A percentile compares a stretch with the other conserved stretches of the same genome.
Conservation (phyloP, 2,113 vertebrate genomes). For the Lethenteron reissneri region DNA sequence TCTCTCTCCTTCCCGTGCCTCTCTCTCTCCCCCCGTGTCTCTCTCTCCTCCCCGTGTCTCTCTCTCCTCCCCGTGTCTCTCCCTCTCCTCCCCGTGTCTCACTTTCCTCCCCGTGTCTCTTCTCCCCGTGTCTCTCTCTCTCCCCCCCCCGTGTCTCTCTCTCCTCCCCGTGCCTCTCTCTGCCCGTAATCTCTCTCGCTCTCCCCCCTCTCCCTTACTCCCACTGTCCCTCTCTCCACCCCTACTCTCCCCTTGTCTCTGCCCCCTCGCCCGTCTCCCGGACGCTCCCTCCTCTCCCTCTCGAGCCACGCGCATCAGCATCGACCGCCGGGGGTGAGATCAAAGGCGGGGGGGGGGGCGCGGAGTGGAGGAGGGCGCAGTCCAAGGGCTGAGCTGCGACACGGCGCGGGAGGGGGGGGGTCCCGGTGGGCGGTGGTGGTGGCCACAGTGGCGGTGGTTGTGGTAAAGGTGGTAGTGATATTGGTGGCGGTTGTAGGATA, state of each 20-base stretch:
- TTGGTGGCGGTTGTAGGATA: background rate
- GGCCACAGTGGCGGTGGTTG: background rate
- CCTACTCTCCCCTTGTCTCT: background rate
- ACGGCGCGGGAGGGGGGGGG: background rate
- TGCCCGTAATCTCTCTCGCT: background rate
- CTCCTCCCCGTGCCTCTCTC: background rate
- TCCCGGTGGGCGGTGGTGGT: background rate
- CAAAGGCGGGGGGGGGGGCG: background rate
- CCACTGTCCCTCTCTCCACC: background rate
- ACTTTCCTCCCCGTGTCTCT: too few species aligned
- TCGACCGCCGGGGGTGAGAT: background rate
- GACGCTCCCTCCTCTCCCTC: background rate
- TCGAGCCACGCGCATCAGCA: background rate
- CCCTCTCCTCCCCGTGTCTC: too few species aligned
- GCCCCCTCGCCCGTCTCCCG: background rate
- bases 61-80: background rate
- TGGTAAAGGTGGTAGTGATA: background rate
- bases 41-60: too few species aligned
- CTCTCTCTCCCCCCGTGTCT: too few species aligned
- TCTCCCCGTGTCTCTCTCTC: background rate
- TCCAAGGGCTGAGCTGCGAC: background rate
- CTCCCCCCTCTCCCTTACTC: background rate
- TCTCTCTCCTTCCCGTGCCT: background rate
- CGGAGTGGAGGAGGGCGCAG: background rate
- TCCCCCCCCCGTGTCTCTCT: background rate